Evolutionary conservation across 2,797 vertebrate genomes (phyloP), one percentile per base, ranked within the genome.

Genomic region (Danio aesculapii): DNA sequence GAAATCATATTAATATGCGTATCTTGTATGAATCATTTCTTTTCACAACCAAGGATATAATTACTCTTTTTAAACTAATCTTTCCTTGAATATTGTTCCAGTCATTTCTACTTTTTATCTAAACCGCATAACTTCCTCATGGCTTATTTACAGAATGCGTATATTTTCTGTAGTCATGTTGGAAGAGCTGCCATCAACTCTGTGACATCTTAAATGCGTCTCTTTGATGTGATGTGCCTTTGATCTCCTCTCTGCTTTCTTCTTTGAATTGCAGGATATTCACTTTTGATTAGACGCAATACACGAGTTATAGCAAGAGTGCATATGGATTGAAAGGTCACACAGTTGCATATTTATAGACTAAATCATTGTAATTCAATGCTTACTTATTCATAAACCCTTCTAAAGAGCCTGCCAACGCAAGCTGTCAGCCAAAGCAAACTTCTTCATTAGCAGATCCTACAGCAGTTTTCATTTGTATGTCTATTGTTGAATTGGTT

Each of bases 211-310:
- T 83, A 55, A 49, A 62, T 71, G 70, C 74, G 73, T 55, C 71
- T 62, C 78, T 86, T 84, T 86, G 84, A 84, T 76, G 78, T 81
- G 78, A 62, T 62, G 55, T 19, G 12, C n/a, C 81, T 87, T 84
- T 87, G 83, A 86, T 86, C 81, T 55, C 49, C 41, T 63, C 30
- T 53, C 55, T 9, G 72, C 81, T 79, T 77, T 75, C 82, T 46
- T 50, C 57, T 83, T 62, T 87, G 67, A 79, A 83, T 86, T 57
- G 46, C 50, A 63, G 66, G 57, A 77, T 75, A 79, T 82, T 84
- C 62, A 77, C 71, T 74, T 83, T 75, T 83, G 75, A 86, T 86
- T 76, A 74, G 62, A 84, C 61, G 44, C 72, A 49, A 64, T 55
- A 67, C 11, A 74, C 17, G 0, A 81, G 58, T 50, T 81, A 74